Base-by-base conservation (phyloP, 2,888 invertebrate species). In the Furcula furcula region DNA sequence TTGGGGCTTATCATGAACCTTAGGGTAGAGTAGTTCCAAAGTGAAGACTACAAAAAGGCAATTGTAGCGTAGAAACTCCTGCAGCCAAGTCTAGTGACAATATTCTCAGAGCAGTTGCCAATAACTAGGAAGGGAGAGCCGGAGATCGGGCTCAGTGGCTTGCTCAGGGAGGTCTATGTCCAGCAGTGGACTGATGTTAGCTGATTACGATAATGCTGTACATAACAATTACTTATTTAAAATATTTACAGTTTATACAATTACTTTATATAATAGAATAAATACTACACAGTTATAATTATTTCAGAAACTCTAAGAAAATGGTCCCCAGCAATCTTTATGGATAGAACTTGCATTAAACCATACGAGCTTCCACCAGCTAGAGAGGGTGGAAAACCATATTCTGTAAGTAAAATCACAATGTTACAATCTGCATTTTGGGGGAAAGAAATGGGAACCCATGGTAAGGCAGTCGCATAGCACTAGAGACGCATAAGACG, bases 331-430 rank as follows among this genome's bases (percentile, higher is more conserved):
- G 84, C 80, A 1, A 42, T 83, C 0, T 44, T 86, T 0, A 50
- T 85, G 48, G 91, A 92, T 51, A 72, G 92, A 34, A 46, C 74
- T 1, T 91, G 91, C 41, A 72, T 72, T 0, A 90, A 90, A 37
- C 52, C 71, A 0, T 91, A 85, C 39, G 76, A 80, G 9, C 51
- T 91, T 1, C 83, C 83, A 1, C 78, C 82, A 2, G 61, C 79
- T 0, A 62, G 65, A 5, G 68, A 76, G 31, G 79, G 81, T 0
- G 80, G 46, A 42, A 76, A 52, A 45, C 83, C 73, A 22, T 68
- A 53, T 19, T 40, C 38, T 22, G 85, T 80, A 44, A 65, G 26
- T 13, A 13, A n/a, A n/a, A n/a, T n/a, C 66, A 66, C 10, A 55
- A 69, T n/a, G n/a, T n/a, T n/a, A n/a, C n/a, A n/a, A n/a, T n/a